Base-by-base conservation (phyloP, 2,113 vertebrate species). In the Gyps fulvus region DNA sequence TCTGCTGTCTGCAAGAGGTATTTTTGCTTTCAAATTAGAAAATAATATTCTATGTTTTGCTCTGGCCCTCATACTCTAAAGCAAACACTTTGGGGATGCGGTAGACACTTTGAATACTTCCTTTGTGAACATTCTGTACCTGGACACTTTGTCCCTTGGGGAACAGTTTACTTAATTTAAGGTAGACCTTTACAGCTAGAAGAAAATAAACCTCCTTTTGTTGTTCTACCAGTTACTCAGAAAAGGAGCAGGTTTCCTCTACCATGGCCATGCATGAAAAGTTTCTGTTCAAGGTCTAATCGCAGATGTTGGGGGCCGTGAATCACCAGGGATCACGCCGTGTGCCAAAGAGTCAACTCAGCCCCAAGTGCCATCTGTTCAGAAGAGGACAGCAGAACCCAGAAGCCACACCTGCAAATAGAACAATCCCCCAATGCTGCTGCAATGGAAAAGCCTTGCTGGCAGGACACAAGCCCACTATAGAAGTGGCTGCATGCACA, bases 51-150 rank as follows among this genome's bases (percentile, higher is more conserved):
- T 76, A 16, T 82, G 92, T 89, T 90, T 95, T 57, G 32, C 78
- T 42, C 55, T 59, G 66, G 36, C 69, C 63, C 59, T 87, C 47
- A 43, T 67, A 80, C 40, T 57, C 71, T 89, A 88, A 95, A 93
- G 86, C 93, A 96, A 97, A 97, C 74, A 92, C 90, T 97, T 93
- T 14, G 52, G 50, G 80, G 77, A 95, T 31, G 7, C 0, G 4
- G 54, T 16, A 92, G 92, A 91, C 85, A 59, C 47, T 89, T 83
- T 42, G 89, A 95, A 67, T 97, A 92, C 84, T 96, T 97, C 77
- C 80, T 96, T 54, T 78, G 43, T 74, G 95, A 96, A 97, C 97
- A 95, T 90, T 94, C 63, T 96, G 97, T 97, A 95, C 97, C 94
- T 77, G 76, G 90, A 95, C 90, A 92, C 70, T 89, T 92, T 93